These are phyloP conservation scores for Conus betulinus DNA, from an alignment of 1,140 invertebrate species.

Conservation along the genomic window DNA sequence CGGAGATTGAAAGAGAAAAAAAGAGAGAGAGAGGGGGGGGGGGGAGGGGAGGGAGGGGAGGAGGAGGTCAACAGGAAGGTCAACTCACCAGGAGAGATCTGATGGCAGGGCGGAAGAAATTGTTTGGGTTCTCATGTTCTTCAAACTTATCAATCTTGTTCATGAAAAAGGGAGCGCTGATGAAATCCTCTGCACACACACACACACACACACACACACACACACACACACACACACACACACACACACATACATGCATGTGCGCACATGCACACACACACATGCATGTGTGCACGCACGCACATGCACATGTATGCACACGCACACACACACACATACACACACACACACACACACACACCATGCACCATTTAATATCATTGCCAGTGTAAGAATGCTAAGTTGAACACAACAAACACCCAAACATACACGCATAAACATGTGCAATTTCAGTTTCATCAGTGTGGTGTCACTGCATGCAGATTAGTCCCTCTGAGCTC, in stretches of 20 bases:
- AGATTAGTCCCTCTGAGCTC: no score
- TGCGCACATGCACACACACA: not conserved
- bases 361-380: no score
- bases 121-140: constrained; percentile 63
- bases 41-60: not conserved
- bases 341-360: no score
- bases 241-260: not conserved
- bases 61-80: not conserved
- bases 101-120: constrained; percentile 71
- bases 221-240: no score
- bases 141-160: constrained; percentile 68
- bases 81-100: constrained; percentile 70
- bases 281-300: not conserved
- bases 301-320: not conserved
- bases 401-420: no score
- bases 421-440: no score
- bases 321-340: not conserved
- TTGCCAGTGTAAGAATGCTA: no score
- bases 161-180: constrained; percentile 70
- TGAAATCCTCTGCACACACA: constrained; percentile 60
- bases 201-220: no score
- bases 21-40: not conserved
- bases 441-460: no score
- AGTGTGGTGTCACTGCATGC: no score
- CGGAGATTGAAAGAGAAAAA: not conserved